Conservation (phyloP, 2,113 vertebrate species). For the Seriola dumerili region DNA sequence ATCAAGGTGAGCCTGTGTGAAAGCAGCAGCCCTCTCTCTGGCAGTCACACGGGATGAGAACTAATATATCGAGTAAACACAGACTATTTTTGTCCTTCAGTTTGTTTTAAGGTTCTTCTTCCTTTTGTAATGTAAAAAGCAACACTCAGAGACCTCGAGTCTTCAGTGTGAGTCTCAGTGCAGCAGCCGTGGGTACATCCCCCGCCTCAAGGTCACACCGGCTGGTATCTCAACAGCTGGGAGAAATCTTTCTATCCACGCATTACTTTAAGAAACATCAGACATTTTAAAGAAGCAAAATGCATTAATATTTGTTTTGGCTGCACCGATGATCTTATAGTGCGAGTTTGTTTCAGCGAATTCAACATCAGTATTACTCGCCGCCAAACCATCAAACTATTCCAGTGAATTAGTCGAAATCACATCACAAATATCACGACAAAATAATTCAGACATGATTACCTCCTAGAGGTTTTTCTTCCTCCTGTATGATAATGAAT, state of each 20-base stretch:
- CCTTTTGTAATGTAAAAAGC: slow-evolving; percentile 24
- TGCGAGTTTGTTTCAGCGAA: neutral
- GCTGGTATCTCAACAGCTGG: slow-evolving; percentile 13
- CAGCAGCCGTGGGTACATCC: neutral
- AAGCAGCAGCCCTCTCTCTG: neutral
- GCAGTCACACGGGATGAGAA: neutral
- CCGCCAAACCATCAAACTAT: neutral
- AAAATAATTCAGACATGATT: no score
- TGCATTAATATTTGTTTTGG: slow-evolving; percentile 9
- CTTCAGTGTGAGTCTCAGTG: slow-evolving; percentile 30
- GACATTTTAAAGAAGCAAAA: slow-evolving; percentile 1
- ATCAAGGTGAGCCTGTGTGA: neutral
- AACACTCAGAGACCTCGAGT: slow-evolving; percentile 47
- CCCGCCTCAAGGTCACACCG: slow-evolving; percentile 46
- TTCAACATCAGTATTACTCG: neutral
- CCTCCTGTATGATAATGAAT: no score
- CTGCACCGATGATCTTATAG: neutral
- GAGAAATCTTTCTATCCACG: slow-evolving; percentile 12
- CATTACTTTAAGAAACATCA: neutral
- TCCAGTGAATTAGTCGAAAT: no score
- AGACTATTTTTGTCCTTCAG: slow-evolving; percentile 40
- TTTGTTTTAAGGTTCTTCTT: slow-evolving; percentile 27
- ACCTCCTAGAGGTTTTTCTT: no score
- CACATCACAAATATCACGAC: no score
- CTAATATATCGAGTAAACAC: slow-evolving; percentile 17